These are phyloP conservation scores for Silurus meridionalis DNA, from an alignment of 2,113 vertebrate species.

Conservation along the genomic window DNA sequence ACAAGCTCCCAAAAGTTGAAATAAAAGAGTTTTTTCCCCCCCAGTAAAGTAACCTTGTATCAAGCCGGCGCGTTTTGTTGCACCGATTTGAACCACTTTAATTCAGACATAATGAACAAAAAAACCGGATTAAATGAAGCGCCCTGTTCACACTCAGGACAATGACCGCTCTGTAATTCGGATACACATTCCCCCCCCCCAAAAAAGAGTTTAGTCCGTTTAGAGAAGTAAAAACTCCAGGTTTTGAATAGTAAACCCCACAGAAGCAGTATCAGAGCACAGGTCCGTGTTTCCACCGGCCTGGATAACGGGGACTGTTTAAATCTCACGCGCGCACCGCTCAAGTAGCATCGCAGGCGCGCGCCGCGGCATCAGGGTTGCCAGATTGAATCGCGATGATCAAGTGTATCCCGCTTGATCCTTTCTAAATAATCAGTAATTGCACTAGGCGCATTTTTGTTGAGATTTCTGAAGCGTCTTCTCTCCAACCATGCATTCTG, in stretches of 20 bases:
- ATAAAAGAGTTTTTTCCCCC: background rate
- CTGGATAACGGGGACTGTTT: background rate
- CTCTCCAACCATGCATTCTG: background rate
- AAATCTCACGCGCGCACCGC: slow-evolving; percentile 17
- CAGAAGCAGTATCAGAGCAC: background rate
- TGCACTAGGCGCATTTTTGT: background rate
- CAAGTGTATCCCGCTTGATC: background rate
- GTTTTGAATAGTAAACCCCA: background rate
- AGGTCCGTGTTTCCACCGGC: background rate
- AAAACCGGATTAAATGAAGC: background rate
- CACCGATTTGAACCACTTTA: background rate
- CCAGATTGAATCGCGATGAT: background rate
- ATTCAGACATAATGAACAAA: background rate
- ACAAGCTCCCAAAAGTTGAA: background rate
- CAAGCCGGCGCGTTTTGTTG: background rate
- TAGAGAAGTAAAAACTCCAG: background rate
- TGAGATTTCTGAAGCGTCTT: background rate
- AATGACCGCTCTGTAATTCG: background rate
- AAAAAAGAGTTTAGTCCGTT: background rate
- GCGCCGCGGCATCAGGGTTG: slow-evolving; percentile 25
- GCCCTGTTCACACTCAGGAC: background rate
- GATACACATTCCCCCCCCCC: background rate
- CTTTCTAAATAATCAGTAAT: background rate
- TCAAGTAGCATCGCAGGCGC: background rate
- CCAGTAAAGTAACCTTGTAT: background rate